Evolutionary conservation across 2,888 invertebrate species (phyloP).

Genomic region (Theodoxus fluviatilis): DNA sequence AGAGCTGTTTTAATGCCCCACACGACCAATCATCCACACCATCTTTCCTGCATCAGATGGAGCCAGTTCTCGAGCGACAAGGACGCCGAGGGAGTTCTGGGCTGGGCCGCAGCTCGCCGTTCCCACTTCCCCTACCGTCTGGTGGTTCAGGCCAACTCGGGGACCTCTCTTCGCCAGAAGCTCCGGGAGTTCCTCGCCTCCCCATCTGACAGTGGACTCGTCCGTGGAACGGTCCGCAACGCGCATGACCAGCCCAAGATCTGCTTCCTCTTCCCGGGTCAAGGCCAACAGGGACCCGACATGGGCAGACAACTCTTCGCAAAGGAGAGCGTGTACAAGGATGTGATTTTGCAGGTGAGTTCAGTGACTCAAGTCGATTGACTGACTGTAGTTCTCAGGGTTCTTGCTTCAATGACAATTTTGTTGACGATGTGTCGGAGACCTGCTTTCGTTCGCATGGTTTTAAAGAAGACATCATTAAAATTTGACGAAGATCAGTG

Average conservation of each 20-base stretch:
- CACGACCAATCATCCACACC: no score
- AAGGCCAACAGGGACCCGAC: slow-evolving; percentile 33
- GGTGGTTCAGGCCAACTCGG: slow-evolving; percentile 27
- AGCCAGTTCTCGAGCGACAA: slow-evolving; percentile 20
- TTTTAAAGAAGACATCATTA: no score
- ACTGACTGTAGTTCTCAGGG: no score
- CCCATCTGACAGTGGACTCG: slow-evolving; percentile 15
- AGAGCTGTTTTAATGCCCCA: no score
- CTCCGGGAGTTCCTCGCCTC: background rate
- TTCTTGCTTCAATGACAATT: no score
- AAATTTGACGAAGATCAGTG: no score
- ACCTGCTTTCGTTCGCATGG: no score
- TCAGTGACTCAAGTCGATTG: no score
- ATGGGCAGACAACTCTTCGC: slow-evolving; percentile 32
- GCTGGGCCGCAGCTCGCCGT: slow-evolving; percentile 26
- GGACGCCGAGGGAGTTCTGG: slow-evolving; percentile 29
- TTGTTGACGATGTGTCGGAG: no score
- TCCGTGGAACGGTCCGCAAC: slow-evolving; percentile 21
- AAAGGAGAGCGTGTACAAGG: slow-evolving; percentile 28
- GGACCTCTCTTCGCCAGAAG: background rate
- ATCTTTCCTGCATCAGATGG: no score
- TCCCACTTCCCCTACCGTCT: slow-evolving; percentile 27
- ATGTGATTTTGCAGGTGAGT: slow-evolving; percentile 25
- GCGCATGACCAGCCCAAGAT: slow-evolving; percentile 21
- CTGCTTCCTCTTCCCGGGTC: slow-evolving; percentile 32